Evolutionary conservation across 2,797 vertebrate species (phyloP).

Genomic region (Ciconia nigra): DNA sequence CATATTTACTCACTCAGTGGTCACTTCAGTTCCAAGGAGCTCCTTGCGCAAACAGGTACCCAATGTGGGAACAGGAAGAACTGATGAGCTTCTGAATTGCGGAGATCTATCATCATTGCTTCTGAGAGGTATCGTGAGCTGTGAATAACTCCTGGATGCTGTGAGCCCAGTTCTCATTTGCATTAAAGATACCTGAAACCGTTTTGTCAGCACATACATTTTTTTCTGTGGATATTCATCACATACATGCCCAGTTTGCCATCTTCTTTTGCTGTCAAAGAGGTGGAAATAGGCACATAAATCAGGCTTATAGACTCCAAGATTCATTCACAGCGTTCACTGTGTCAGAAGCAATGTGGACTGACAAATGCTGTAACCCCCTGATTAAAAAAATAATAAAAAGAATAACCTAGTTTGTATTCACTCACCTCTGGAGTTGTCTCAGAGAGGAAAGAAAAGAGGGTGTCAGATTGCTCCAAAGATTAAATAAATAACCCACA

Average conservation of each 20-base stretch:
- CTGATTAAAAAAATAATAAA: not conserved
- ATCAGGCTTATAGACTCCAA: not conserved
- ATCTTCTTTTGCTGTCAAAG: not conserved
- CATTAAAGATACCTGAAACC: not conserved
- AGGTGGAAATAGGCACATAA: not conserved
- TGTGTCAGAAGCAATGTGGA: not conserved
- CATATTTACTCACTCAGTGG: not conserved
- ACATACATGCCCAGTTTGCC: not conserved
- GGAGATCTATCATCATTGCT: not conserved
- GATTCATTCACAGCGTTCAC: not conserved
- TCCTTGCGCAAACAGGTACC: not conserved
- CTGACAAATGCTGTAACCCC: not conserved
- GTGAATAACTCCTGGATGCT: not conserved
- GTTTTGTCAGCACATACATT: not conserved
- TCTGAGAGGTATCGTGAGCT: not conserved
- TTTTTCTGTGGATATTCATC: not conserved
- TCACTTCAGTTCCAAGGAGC: not conserved
- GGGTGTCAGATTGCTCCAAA: not conserved
- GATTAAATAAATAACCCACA: not conserved
- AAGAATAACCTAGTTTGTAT: not conserved
- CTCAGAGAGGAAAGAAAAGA: not conserved
- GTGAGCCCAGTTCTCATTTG: not conserved
- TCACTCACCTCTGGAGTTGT: not conserved
- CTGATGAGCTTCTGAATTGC: not conserved
- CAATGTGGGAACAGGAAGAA: not conserved